These are phyloP conservation scores for Lapara coniferarum DNA, from an alignment of 2,888 invertebrate species.

Conservation along the genomic window DNA sequence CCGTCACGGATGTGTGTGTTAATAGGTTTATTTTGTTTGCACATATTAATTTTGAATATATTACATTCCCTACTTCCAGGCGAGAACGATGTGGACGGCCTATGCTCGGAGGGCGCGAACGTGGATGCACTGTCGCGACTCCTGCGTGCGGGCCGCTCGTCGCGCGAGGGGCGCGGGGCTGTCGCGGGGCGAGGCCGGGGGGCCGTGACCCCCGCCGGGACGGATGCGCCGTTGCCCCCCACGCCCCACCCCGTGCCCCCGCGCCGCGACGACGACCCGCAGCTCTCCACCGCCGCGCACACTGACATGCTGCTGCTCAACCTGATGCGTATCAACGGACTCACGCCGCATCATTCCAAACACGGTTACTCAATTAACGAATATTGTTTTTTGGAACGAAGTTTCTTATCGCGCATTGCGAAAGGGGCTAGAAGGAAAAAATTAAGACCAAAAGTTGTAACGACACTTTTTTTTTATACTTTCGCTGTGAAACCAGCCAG, in stretches of 20 bases:
- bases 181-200: conserved; percentile 46
- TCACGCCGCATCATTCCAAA: conserved; percentile 60
- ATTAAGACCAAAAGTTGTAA: too few species aligned
- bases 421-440: too few species aligned
- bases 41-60: neutral
- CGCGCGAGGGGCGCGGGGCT: too few species aligned
- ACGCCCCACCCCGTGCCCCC: conserved; percentile 28
- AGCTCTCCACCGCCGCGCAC: conserved; percentile 67
- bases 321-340: conserved; percentile 74
- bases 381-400: too few species aligned
- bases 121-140: too few species aligned
- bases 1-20: neutral
- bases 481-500: too few species aligned
- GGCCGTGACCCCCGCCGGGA: conserved; percentile 51
- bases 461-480: too few species aligned
- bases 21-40: neutral
- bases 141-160: too few species aligned
- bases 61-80: conserved; percentile 53
- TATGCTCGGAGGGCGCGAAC: conserved; percentile 22
- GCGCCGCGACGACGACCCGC: conserved; percentile 58
- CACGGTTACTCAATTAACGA: conserved; percentile 49
- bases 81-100: conserved; percentile 74
- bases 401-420: too few species aligned
- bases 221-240: conserved; percentile 68
- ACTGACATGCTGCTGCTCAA: conserved; percentile 76